phyloP scores from a whole-genome alignment of 2,888 invertebrate species.

The Dasypogon diadema region DNA sequence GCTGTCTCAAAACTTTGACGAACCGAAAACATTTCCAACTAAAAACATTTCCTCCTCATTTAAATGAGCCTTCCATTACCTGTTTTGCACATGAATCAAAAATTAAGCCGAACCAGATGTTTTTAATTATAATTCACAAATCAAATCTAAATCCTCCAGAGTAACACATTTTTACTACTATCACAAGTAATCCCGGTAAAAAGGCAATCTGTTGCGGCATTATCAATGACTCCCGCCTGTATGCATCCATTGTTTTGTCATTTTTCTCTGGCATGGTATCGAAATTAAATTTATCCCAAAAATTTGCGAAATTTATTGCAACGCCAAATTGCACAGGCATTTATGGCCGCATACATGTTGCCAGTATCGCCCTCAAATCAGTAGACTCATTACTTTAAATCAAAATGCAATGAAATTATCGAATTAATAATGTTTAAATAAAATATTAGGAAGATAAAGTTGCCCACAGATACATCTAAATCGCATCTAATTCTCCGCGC shows the following conservation, averaged over 20 bases:
- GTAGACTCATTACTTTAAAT: background rate
- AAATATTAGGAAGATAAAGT: conserved; percentile 45
- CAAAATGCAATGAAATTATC: conserved; percentile 44
- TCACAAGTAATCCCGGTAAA: background rate
- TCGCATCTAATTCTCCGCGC: conserved; percentile 42
- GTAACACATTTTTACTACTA: background rate
- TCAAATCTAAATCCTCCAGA: background rate
- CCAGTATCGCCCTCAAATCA: conserved; percentile 5
- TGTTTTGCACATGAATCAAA: no score
- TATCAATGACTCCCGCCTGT: conserved; percentile 10
- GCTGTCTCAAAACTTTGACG: no score
- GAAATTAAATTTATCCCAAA: conserved; percentile 44
- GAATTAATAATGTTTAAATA: conserved; percentile 50
- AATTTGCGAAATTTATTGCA: conserved; percentile 40
- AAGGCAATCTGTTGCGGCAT: conserved; percentile 39
- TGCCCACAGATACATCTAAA: conserved; percentile 45
- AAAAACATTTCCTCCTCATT: no score
- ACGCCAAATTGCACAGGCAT: conserved; percentile 8
- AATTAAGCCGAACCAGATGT: no score
- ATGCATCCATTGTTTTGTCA: background rate
- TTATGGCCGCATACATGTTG: background rate
- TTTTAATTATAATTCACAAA: background rate
- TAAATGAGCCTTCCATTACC: no score
- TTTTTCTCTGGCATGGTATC: background rate
- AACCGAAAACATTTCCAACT: no score